Percentiles rank a stretch among this genome's conserved stretches.
Evolutionary conservation across 2,113 vertebrate species (phyloP).

Genomic region (Crotalus tigris): DNA sequence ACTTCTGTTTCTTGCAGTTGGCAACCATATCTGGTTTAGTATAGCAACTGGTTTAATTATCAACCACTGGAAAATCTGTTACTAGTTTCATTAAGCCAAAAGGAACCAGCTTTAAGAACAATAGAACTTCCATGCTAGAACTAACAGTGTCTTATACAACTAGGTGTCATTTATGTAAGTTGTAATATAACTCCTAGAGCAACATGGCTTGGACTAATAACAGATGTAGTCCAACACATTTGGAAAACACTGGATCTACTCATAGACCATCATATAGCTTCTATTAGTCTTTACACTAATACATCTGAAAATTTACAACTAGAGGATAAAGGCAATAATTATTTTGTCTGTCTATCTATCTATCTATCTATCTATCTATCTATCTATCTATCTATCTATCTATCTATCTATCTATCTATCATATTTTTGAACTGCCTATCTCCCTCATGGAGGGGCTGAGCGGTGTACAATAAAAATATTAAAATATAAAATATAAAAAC

Average conservation of each 20-base stretch:
- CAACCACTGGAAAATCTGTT: neutral
- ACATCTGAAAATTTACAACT: neutral
- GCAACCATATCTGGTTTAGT: neutral
- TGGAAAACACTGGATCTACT: neutral
- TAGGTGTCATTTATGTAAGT: neutral
- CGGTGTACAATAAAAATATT: too few species aligned
- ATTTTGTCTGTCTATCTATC: neutral
- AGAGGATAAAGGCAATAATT: neutral
- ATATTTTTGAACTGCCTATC: too few species aligned
- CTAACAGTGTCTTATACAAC: neutral
- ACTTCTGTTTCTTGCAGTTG: constrained; percentile 2
- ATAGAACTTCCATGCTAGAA: neutral
- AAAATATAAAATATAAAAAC: too few species aligned
- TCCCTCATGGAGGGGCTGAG: neutral
- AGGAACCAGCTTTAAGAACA: neutral
- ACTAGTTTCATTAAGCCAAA: neutral
- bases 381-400: too few species aligned
- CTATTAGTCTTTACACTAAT: neutral
- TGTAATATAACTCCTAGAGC: neutral
- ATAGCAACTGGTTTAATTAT: neutral
- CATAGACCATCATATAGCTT: neutral
- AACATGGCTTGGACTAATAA: neutral
- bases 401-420: too few species aligned
- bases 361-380: too few species aligned
- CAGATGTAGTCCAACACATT: neutral